Base-by-base conservation (phyloP, 2,797 vertebrate species). In the Manis javanica region DNA sequence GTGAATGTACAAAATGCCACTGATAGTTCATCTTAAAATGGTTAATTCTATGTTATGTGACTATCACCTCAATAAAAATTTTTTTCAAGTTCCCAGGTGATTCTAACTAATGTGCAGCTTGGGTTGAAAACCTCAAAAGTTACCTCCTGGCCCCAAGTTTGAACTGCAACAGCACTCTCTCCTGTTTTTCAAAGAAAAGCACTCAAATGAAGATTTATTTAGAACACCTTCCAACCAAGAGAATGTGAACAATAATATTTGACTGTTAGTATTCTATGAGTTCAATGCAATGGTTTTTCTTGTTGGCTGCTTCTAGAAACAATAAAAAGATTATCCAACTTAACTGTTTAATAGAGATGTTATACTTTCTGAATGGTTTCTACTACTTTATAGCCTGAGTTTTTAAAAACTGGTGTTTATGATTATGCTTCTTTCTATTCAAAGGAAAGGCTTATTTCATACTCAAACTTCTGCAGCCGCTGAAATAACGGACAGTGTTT, bases 341-440 rank as follows among this genome's bases (percentile, higher is more conserved):
- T 61, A 74, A 89, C 46, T 21, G n/a, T 39, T 26, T 75, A 34
- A 59, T 51, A 64, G 61, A 81, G 87, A 87, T 85, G 57, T 89
- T 63, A 69, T 51, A 46, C 31, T 81, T 92, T 64, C 61, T 86
- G 66, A 90, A 90, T 53, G 23, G 55, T 14, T 96, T 64, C 18
- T 94, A 84, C 51, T 82, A 71, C 26, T 31, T 92, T 34, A 75
- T n/a, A 51, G 39, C 31, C 49, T 84, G 16, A 57, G 24, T 91
- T 91, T 87, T n/a, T 34, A 71, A 94, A 86, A 87, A 55, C 4
- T 71, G 6, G 39, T 64, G 19, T 64, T 86, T 72, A 82, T 83
- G 55, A 64, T 72, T 94, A 90, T 96, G 29, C 23, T 87, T 85
- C 55, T 90, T 91, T 88, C 86, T 81, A 81, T 42, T 55, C 61